phyloP scores from a whole-genome alignment of 2,113 vertebrate genomes.

The Anolis carolinensis region DNA sequence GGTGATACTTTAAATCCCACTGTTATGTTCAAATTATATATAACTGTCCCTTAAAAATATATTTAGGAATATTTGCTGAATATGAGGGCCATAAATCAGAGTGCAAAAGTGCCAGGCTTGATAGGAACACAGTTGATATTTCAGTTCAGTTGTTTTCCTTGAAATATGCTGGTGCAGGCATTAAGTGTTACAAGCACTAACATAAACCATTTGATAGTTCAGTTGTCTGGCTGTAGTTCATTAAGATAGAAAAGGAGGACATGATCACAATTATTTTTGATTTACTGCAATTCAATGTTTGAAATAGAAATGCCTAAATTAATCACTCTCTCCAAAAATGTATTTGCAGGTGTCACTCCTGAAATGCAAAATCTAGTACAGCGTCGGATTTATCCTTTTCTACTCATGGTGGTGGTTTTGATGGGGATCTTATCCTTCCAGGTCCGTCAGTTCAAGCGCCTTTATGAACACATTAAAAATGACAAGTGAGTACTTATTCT shows the following conservation, averaged over 20 bases:
- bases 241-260: neutral
- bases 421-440: conserved; percentile 97
- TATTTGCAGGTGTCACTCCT: conserved; percentile 85
- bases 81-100: neutral
- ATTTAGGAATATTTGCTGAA: neutral
- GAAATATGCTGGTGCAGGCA: too few species aligned
- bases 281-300: neutral
- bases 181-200: too few species aligned
- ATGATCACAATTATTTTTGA: neutral
- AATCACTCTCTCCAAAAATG: neutral
- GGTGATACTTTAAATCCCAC: neutral
- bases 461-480: conserved; percentile 99
- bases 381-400: conserved; percentile 96
- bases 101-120: too few species aligned
- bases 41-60: neutral
- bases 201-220: neutral
- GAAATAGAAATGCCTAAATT: neutral
- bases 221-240: neutral
- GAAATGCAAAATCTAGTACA: conserved; percentile 98
- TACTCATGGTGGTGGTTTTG: conserved; percentile 95
- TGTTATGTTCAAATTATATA: neutral
- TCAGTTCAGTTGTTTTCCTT: too few species aligned
- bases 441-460: conserved; percentile 98
- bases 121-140: too few species aligned
- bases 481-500: conserved; percentile 87